Evolutionary conservation across 2,888 invertebrate species (phyloP).

Genomic region (Ochlodes sylvanus): DNA sequence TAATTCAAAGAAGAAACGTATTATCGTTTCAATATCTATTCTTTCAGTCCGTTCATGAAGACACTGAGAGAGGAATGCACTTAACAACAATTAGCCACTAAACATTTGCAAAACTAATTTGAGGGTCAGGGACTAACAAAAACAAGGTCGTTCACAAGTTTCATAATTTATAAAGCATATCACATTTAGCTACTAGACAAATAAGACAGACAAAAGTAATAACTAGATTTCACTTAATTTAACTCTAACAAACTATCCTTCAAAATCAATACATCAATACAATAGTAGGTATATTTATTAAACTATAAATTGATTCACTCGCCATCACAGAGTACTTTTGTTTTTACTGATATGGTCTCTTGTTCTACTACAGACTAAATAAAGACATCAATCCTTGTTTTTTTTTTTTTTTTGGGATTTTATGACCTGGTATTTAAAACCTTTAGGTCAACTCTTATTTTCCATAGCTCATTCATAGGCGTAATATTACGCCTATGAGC

Average conservation of each 20-base stretch:
- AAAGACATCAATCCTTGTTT: too few species aligned
- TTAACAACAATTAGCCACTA: conserved; percentile 22
- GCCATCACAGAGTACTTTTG: too few species aligned
- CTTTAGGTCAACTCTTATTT: too few species aligned
- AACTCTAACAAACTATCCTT: conserved; percentile 48
- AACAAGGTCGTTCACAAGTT: conserved; percentile 40
- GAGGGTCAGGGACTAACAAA: conserved; percentile 52
- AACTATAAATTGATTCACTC: conserved; percentile 47
- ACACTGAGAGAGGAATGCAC: conserved; percentile 15
- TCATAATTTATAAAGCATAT: conserved; percentile 47
- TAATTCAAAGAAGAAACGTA: conserved; percentile 7
- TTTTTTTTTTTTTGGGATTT: too few species aligned
- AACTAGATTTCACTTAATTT: conserved; percentile 44
- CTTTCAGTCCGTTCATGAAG: conserved; percentile 22
- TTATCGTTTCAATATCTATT: background rate
- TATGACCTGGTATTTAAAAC: too few species aligned
- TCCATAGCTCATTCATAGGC: too few species aligned
- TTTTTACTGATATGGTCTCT: too few species aligned
- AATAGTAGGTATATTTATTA: conserved; percentile 52
- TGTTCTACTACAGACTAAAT: background rate
- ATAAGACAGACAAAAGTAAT: conserved; percentile 36
- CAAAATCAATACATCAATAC: conserved; percentile 56
- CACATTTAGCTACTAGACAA: conserved; percentile 9
- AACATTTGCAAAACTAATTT: conserved; percentile 39
- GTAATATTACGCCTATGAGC: too few species aligned